A percentile compares a stretch with the other conserved stretches of the same genome.
Evolutionary conservation across 2,888 invertebrate genomes (phyloP).

Genomic region (Bhutanitis thaidina): DNA sequence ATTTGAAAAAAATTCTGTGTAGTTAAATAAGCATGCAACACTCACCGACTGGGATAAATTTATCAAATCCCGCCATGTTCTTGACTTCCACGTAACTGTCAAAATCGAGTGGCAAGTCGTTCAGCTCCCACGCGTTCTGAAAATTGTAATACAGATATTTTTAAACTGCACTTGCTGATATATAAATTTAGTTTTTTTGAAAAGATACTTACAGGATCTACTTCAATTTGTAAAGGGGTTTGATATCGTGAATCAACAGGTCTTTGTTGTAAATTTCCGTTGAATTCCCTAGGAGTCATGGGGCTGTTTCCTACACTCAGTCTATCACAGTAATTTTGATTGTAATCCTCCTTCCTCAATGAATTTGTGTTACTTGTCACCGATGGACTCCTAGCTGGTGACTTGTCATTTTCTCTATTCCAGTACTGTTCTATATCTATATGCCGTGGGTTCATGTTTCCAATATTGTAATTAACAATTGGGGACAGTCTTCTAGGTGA

Average conservation of each 20-base stretch:
- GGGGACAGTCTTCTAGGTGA: slow-evolving; percentile 68
- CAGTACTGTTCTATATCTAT: slow-evolving; percentile 67
- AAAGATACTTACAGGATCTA: slow-evolving; percentile 83
- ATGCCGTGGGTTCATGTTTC: slow-evolving; percentile 76
- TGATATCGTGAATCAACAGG: slow-evolving; percentile 59
- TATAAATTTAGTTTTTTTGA: not conserved
- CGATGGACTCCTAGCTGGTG: slow-evolving; percentile 54
- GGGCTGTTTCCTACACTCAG: slow-evolving; percentile 59
- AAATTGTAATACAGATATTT: slow-evolving; percentile 29
- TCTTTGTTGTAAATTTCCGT: slow-evolving; percentile 58
- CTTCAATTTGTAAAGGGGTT: slow-evolving; percentile 81
- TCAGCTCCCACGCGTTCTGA: slow-evolving; percentile 82
- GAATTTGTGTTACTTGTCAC: slow-evolving; percentile 55
- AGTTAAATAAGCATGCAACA: slow-evolving; percentile 31
- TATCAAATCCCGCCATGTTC: slow-evolving; percentile 82
- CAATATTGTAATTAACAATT: slow-evolving; percentile 70
- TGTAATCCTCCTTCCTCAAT: slow-evolving; percentile 58
- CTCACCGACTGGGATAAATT: slow-evolving; percentile 73
- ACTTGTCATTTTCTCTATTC: slow-evolving; percentile 59
- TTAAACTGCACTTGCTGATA: not conserved
- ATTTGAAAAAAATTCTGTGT: slow-evolving; percentile 15
- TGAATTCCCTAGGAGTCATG: slow-evolving; percentile 54
- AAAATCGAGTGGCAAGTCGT: slow-evolving; percentile 54
- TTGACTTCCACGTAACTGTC: slow-evolving; percentile 70
- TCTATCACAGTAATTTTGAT: slow-evolving; percentile 68